phyloP scores from a whole-genome alignment of 2,888 invertebrate genomes.

The Patella depressa region DNA sequence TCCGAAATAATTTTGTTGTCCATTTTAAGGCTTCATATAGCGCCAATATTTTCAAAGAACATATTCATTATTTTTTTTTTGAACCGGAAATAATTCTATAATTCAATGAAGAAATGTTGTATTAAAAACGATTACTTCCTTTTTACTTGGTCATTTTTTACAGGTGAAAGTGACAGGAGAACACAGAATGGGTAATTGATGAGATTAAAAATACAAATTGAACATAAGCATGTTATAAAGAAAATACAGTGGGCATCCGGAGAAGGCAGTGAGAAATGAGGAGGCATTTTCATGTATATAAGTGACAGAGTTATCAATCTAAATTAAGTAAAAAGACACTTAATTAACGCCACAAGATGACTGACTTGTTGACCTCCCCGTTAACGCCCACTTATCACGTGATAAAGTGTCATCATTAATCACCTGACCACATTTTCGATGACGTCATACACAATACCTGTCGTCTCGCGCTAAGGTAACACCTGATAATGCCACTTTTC shows the following conservation, averaged over 20 bases:
- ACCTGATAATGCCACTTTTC: background rate
- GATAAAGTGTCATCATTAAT: conserved; percentile 3
- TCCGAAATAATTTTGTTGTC: too few relatives aligned
- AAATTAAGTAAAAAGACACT: conserved; percentile 6
- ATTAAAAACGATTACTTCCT: too few relatives aligned
- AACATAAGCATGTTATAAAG: background rate
- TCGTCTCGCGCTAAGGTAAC: conserved; percentile 5
- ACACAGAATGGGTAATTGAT: background rate
- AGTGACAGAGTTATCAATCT: conserved; percentile 1
- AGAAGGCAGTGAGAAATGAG: background rate
- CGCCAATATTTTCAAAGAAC: too few relatives aligned
- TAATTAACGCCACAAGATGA: conserved; percentile 8
- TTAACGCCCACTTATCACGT: conserved; percentile 8
- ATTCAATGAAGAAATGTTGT: too few relatives aligned
- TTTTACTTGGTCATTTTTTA: too few relatives aligned
- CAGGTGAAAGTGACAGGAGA: too few relatives aligned
- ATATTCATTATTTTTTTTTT: too few relatives aligned
- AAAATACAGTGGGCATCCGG: background rate
- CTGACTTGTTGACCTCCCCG: conserved; percentile 5
- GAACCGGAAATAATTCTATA: too few relatives aligned
- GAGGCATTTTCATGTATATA: background rate
- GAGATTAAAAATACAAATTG: conserved; percentile 9
- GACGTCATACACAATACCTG: conserved; percentile 9
- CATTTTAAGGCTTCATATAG: too few relatives aligned
- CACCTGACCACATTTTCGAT: background rate